Conservation (phyloP, 2,797 vertebrate genomes). For the Emys orbicularis region DNA sequence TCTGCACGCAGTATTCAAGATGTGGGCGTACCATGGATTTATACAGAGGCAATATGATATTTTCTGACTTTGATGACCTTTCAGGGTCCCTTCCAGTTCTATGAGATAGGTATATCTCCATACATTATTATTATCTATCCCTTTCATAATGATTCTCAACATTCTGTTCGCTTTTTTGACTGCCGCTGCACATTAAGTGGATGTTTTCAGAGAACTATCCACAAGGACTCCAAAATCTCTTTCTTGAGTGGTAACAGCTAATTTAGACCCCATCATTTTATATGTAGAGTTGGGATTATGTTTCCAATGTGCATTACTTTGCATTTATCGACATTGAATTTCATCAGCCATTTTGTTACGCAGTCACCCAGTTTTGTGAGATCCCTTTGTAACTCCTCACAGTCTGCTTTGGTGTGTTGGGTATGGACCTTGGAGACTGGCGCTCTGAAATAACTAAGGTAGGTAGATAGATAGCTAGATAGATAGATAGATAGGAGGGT, state of each 20-base stretch:
- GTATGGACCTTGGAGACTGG: no score
- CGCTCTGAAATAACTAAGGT: no score
- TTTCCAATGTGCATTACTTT: background rate
- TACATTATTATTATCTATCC: no score
- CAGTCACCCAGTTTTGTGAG: background rate
- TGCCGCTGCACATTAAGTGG: background rate
- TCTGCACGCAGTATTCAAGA: fast-evolving
- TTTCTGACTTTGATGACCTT: background rate
- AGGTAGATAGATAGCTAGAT: no score
- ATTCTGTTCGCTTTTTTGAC: background rate
- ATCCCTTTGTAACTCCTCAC: background rate
- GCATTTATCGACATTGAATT: background rate
- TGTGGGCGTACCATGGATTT: background rate
- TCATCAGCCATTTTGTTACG: background rate
- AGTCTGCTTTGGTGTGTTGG: no score
- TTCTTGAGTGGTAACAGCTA: background rate
- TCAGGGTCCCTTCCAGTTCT: no score
- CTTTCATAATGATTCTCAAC: background rate
- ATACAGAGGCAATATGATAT: background rate
- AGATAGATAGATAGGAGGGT: no score
- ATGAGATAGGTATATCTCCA: no score
- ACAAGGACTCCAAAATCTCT: background rate
- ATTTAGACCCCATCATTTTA: no score
- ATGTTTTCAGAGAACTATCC: background rate
- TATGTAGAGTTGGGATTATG: background rate